A percentile compares a stretch with the other conserved stretches of the same genome.
Conservation (phyloP, 92 coral and sea anemone genomes). For the Blastomussa wellsi region DNA sequence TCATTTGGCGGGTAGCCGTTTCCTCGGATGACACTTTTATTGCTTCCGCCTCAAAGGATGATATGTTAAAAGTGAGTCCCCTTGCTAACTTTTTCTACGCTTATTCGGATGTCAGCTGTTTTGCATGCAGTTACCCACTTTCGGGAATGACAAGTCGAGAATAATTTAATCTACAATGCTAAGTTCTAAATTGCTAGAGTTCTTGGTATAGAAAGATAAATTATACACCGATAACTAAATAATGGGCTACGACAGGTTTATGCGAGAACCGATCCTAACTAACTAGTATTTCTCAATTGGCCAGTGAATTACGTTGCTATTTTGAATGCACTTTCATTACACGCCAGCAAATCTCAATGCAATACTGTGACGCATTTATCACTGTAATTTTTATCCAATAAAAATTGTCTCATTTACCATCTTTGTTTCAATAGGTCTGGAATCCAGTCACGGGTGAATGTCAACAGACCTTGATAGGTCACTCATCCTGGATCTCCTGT, state of each 20-base stretch:
- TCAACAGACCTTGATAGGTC: constrained; percentile 78
- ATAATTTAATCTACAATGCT: neutral
- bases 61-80: constrained; percentile 59
- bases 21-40: constrained; percentile 68
- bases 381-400: neutral
- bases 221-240: too few species aligned
- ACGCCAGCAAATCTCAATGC: too few species aligned
- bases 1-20: constrained; percentile 76
- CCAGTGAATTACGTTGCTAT: too few species aligned
- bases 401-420: neutral
- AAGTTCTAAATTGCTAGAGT: neutral
- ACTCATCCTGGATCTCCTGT: constrained; percentile 87
- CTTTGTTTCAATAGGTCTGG: constrained; percentile 59
- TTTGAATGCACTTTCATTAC: too few species aligned
- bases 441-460: constrained; percentile 69
- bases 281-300: too few species aligned
- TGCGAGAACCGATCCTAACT: too few species aligned
- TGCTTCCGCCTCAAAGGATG: constrained; percentile 86
- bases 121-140: neutral
- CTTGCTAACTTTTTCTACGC: neutral
- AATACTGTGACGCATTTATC: too few species aligned
- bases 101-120: neutral
- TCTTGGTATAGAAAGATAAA: too few species aligned
- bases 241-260: too few species aligned
- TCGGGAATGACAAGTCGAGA: neutral